Evolutionary conservation across 35 echinoderm and acorn worm genomes (phyloP), one percentile per base, ranked within the genome.

Genomic region (Diadema setosum): DNA sequence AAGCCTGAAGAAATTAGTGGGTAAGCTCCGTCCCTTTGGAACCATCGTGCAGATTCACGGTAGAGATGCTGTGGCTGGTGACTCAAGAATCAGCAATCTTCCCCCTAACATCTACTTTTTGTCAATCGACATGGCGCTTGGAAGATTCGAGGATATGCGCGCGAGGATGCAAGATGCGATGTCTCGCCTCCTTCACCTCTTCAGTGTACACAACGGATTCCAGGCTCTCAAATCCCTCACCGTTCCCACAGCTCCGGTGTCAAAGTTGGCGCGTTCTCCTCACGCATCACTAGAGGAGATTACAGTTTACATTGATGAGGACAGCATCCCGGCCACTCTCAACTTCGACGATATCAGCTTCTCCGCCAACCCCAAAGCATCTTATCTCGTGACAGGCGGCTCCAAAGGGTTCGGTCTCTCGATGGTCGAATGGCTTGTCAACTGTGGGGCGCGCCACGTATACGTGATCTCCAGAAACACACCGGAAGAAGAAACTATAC

Each of bases 201-300:
- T 97, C 21, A 97, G 95, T 65, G 95, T 97, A 24, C 95, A 97
- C 45, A 97, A 97, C 36, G 95, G 91, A 6, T 97, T 97, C 64
- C 95, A 97, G 56, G 91, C 95, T 31, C 67, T 97, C 29, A 97
- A 97, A 63, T 87, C 91, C 33, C 75, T 97, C 17, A 87, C 95
- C 12, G 93, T 97, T 31, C 95, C 95, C 49, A 97, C 95, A 40
- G 91, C 91, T 82, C 95, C 91, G 32, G 91, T 97, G 83, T 97
- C 95, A 25, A 97, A 97, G 74, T 63, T 97, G 11, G 85, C 95
- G 48, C 44, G 91, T 32, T 86, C 95, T 70, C 87, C 95, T 20
- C 91, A 93, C 60, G 95, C 91, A 29, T 84, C 89, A 17, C 46
- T 94, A 11, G 89, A 94, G 8, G 96, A 94, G 37, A 86, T 90